These are phyloP conservation scores for Bagarius yarrelli DNA, from an alignment of 2,113 vertebrate species.

Conservation along the genomic window DNA sequence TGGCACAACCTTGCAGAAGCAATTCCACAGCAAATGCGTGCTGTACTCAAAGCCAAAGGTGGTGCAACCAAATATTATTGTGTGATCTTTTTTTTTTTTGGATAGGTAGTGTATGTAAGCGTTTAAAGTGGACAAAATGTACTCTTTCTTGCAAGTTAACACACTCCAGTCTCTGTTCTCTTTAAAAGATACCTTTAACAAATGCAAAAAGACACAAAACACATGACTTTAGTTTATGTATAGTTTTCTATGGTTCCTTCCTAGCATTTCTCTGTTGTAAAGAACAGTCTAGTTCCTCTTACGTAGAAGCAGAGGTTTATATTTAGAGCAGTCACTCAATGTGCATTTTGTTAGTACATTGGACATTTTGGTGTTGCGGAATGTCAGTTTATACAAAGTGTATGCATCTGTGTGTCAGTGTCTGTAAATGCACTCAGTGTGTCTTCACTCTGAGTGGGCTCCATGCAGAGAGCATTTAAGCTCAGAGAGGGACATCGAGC, in stretches of 20 bases:
- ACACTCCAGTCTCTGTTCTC: not conserved
- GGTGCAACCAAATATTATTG: too few relatives aligned
- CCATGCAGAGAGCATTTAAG: conserved; percentile 33
- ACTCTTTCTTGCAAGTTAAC: not conserved
- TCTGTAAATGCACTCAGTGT: conserved; percentile 14
- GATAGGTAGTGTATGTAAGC: not conserved
- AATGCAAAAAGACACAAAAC: not conserved
- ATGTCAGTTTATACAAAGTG: not conserved
- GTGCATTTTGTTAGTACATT: not conserved
- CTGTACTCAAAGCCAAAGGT: too few relatives aligned
- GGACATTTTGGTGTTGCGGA: not conserved
- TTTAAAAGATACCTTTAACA: not conserved
- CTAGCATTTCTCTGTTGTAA: not conserved
- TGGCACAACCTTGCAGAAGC: too few relatives aligned
- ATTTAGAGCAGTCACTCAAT: not conserved
- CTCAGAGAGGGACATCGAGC: conserved; percentile 32
- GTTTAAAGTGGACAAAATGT: not conserved
- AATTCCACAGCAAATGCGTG: too few relatives aligned
- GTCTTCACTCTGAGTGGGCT: conserved; percentile 39
- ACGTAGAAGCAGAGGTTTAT: not conserved
- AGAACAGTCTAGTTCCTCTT: not conserved
- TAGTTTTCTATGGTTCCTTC: not conserved
- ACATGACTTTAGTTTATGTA: not conserved
- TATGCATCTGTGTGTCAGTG: conserved; percentile 25
- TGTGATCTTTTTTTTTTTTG: too few relatives aligned